phyloP scores from a whole-genome alignment of 2,797 vertebrate genomes.

The Characodon lateralis region DNA sequence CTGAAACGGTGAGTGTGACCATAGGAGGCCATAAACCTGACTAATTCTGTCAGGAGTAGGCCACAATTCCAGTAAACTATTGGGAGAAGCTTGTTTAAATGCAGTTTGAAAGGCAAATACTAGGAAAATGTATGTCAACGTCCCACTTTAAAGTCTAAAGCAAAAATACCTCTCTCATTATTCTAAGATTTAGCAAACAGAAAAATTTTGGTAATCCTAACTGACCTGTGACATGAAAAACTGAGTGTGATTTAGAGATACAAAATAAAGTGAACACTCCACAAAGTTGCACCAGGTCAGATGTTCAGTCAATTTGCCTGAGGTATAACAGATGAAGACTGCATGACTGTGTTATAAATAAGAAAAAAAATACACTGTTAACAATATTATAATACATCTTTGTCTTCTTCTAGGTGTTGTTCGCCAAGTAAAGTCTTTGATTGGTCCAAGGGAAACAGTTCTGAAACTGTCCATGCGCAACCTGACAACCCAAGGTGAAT shows the following conservation, averaged over 20 bases:
- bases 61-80: too few relatives aligned
- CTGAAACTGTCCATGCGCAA: slow-evolving; percentile 95
- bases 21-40: too few relatives aligned
- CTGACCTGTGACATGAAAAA: too few relatives aligned
- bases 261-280: too few relatives aligned
- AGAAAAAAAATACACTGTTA: not conserved
- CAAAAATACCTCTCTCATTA: not conserved
- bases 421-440: slow-evolving; percentile 89
- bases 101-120: not conserved
- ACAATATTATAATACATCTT: not conserved
- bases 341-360: not conserved
- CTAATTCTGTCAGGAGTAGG: too few relatives aligned
- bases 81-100: too few relatives aligned
- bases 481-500: slow-evolving; percentile 86
- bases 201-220: too few relatives aligned
- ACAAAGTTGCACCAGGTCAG: not conserved
- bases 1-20: too few relatives aligned
- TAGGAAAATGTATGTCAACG: not conserved
- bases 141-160: not conserved
- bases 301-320: not conserved
- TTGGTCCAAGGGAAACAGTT: slow-evolving; percentile 85
- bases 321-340: not conserved
- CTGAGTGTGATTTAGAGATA: too few relatives aligned
- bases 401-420: slow-evolving; percentile 86
- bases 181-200: not conserved